Percentiles rank a stretch among this genome's conserved stretches.
These are phyloP conservation scores for Lepilemur ruficaudatus DNA, from an alignment of 2,797 vertebrate species.

Conservation along the genomic window DNA sequence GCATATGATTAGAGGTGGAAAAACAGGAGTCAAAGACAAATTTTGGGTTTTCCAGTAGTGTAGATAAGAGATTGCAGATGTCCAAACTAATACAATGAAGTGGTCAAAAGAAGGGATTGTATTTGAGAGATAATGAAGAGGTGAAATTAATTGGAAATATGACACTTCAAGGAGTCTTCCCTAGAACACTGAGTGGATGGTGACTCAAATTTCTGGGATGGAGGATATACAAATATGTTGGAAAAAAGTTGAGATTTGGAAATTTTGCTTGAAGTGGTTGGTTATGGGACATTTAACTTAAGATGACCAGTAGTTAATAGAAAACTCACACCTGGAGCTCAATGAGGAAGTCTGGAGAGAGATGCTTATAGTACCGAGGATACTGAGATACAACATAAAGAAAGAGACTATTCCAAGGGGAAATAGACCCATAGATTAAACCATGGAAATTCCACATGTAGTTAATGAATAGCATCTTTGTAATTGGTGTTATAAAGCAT, in stretches of 20 bases:
- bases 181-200: background rate
- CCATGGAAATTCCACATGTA: background rate
- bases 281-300: background rate
- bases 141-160: background rate
- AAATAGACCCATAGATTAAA: background rate
- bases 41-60: background rate
- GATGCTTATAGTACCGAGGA: background rate
- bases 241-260: background rate
- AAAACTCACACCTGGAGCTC: background rate
- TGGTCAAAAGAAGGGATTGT: background rate
- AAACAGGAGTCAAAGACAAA: background rate
- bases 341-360: background rate
- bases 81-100: background rate
- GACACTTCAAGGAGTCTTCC: background rate
- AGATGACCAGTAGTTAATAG: background rate
- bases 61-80: background rate
- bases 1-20: background rate
- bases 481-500: background rate
- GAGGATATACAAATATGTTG: background rate
- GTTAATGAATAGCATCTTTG: background rate
- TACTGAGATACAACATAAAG: background rate
- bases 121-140: background rate
- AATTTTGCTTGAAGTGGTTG: background rate
- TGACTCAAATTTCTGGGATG: background rate
- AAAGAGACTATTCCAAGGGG: background rate